Evolutionary conservation across 2,888 invertebrate genomes (phyloP), one percentile per base, ranked within the genome.

Genomic region (Abrostola tripartita): DNA sequence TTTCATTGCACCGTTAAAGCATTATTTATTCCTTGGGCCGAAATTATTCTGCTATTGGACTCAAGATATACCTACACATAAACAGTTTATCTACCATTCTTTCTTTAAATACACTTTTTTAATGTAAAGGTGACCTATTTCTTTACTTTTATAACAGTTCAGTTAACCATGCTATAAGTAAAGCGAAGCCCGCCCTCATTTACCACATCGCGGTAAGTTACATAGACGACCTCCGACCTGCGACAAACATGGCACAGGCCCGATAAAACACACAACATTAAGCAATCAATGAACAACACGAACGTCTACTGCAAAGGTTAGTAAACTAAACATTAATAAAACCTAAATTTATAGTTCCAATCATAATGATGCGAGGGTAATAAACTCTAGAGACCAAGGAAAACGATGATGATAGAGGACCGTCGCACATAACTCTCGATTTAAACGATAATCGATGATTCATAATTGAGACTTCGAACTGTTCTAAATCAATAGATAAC

Each of bases 401-500:
- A 88, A 86, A 82, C 85, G 76, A 79, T 88, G 86, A 88, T 89
- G 86, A 89, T 81, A 89, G 88, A 86, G 88, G 78, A 86, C 82
- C 83, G 80, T 88, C 87, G 84, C 88, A 86, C 88, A 90, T 90
- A 90, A 90, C 88, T 89, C 85, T 81, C 85, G 83, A 81, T 84
- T 80, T 81, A 79, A 82, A 85, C 87, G 85, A 90, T 90, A 90
- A 92, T 91, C 88, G 85, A 88, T 90, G 90, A 91, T 86, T 91
- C 90, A 89, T 90, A 92, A 92, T 91, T 90, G 89, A 92, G 90
- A 90, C 89, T 90, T 91, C 82, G 88, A 83, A 88, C 84, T 89
- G 88, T 88, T 91, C 91, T 89, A 89, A 92, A 92, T 90, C 91
- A 90, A 90, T 92, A 89, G 89, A 89, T 90, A 89, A 90, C 87